phyloP scores from a whole-genome alignment of 2,113 vertebrate genomes.

The Cairina moschata region DNA sequence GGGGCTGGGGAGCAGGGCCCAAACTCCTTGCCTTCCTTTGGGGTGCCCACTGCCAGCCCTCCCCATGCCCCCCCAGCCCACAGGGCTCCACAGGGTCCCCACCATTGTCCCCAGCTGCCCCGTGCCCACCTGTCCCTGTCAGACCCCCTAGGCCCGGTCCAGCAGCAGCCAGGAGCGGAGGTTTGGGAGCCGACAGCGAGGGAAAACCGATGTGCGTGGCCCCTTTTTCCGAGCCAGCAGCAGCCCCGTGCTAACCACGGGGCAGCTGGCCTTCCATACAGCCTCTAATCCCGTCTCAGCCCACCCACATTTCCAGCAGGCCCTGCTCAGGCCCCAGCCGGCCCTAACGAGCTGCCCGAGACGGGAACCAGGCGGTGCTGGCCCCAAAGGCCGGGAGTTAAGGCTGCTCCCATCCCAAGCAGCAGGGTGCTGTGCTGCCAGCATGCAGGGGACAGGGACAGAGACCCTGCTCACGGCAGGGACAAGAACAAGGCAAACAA shows the following conservation, averaged over 20 bases:
- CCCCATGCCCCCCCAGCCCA: not conserved
- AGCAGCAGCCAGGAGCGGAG: not conserved
- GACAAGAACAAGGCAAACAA: not conserved
- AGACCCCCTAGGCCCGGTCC: not conserved
- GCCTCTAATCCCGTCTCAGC: not conserved
- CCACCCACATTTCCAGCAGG: not conserved
- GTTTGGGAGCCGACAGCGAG: not conserved
- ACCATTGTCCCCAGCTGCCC: not conserved
- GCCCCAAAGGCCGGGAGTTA: not conserved
- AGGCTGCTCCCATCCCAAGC: not conserved
- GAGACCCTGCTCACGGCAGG: not conserved
- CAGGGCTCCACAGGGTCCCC: not conserved
- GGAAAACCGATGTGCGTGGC: fast-evolving
- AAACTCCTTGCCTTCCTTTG: not conserved
- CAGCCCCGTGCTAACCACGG: not conserved
- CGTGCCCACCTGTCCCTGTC: not conserved
- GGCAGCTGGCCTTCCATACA: not conserved
- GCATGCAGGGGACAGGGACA: not conserved
- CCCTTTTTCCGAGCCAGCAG: not conserved
- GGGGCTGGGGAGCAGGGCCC: not conserved
- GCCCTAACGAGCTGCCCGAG: not conserved
- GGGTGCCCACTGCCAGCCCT: not conserved
- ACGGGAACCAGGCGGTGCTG: not conserved
- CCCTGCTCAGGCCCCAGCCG: not conserved
- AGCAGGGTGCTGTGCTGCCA: fast-evolving